phyloP scores from a whole-genome alignment of 2,888 invertebrate species.

The Noctua pronuba region DNA sequence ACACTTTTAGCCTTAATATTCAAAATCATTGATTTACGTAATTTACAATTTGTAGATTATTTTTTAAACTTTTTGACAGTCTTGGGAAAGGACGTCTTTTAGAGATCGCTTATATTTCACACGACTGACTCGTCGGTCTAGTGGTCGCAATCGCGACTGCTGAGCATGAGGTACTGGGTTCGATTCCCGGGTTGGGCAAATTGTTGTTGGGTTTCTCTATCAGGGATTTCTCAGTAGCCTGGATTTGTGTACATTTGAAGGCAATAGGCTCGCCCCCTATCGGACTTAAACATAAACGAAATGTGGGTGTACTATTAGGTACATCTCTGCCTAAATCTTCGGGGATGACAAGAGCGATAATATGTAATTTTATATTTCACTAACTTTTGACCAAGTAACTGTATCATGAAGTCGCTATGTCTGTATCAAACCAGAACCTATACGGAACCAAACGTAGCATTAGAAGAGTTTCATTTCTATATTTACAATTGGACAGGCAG shows the following conservation, averaged over 20 bases:
- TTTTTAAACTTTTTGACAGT: background rate
- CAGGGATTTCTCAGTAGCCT: background rate
- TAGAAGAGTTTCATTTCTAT: slow-evolving; percentile 59
- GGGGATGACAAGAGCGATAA: background rate
- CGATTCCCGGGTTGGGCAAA: background rate
- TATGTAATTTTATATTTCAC: background rate
- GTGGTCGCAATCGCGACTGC: background rate
- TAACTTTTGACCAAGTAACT: background rate
- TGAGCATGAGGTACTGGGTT: background rate
- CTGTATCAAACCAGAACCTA: background rate
- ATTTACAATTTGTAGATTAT: background rate
- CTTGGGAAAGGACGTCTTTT: too few species aligned
- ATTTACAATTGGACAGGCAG: slow-evolving; percentile 75
- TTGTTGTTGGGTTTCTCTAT: background rate
- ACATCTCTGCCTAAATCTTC: background rate
- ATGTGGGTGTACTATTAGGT: background rate
- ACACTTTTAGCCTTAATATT: background rate
- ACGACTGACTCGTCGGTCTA: background rate
- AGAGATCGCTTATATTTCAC: background rate
- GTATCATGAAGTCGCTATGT: background rate
- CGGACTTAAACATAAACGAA: background rate
- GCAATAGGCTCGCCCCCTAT: background rate
- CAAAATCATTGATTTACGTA: background rate
- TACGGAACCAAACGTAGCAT: slow-evolving; percentile 36
- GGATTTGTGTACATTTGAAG: background rate